phyloP scores from a whole-genome alignment of 2,113 vertebrate genomes.

The Potamarius usumacintae region DNA sequence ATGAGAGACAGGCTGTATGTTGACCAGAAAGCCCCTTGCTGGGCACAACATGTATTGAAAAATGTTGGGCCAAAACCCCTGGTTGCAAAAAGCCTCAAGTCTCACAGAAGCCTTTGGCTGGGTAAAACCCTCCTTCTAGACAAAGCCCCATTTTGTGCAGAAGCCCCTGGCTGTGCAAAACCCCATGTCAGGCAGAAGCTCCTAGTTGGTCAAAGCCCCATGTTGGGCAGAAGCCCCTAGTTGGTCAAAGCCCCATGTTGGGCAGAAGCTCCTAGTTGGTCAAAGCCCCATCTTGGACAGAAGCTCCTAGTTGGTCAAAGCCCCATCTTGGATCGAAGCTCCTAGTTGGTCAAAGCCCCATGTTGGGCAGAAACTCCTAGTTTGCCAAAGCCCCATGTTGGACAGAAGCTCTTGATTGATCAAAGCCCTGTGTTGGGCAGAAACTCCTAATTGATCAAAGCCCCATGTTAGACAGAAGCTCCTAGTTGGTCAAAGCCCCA shows the following conservation, averaged over 20 bases:
- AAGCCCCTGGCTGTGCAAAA: not conserved
- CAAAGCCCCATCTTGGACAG: not conserved
- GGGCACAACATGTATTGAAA: not conserved
- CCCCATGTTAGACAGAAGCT: not conserved
- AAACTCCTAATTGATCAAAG: not conserved
- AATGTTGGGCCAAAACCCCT: not conserved
- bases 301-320: not conserved
- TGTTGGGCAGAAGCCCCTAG: no score
- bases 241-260: not conserved
- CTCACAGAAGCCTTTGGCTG: not conserved
- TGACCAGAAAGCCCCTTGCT: not conserved
- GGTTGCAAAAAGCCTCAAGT: not conserved
- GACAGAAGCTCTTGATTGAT: no score
- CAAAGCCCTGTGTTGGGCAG: not conserved
- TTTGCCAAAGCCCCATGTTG: no score
- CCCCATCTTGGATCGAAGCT: not conserved
- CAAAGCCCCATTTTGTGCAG: not conserved
- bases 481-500: not conserved
- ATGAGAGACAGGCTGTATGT: not conserved
- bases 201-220: no score
- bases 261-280: not conserved
- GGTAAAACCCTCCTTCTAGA: not conserved
- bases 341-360: fast-evolving
- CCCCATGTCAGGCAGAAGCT: no score
- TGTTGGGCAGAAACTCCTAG: not conserved